Base-by-base conservation (phyloP, 2,797 vertebrate genomes). In the Pseudochaenichthys georgianus region DNA sequence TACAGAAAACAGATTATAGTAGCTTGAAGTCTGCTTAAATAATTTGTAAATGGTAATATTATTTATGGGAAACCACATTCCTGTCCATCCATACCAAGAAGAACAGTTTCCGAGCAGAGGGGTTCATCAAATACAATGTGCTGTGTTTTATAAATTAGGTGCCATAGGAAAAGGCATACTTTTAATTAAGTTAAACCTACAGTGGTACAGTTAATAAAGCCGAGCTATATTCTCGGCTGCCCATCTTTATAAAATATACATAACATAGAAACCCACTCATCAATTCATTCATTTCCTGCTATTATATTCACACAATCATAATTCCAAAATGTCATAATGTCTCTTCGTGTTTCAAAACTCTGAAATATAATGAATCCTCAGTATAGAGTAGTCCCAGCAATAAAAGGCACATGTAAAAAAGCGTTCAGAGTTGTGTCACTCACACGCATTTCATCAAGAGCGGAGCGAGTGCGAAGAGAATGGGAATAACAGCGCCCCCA, bases 391-490 rank as follows among this genome's bases (percentile, higher is more conserved):
- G 19, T 19, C 64, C 50, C 9, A 21, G 66, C 58, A 65, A 58
- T 70, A 69, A 63, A 59, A 50, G 23, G 50, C 42, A 57, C 50
- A 61, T 50, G 76, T 38, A 78, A 62, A 78, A 69, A 64, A 50
- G 64, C 63, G 41, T 64, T 61, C 31, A 43, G 19, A 45, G 31
- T n/a, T 67, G 43, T 53, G 57, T 67, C 65, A 64, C 65, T 60
- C 53, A 59, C 54, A 38, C 61, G 78, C 72, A 61, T 80, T 84
- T 85, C 9, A 81, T 55, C 48, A 70, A 41, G 17, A 0, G 5
- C 57, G 76, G 55, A 75, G 87, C 82, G 70, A 78, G 54, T 72
- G 45, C 5, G 15, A 62, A 13, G 38, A 50, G 47, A 66, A 16
- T 60, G 31, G 51, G 34, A 9, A 31, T 52, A 73, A 53, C 10